phyloP scores from a whole-genome alignment of 1,140 invertebrate genomes.

The Ceratitis capitata region DNA sequence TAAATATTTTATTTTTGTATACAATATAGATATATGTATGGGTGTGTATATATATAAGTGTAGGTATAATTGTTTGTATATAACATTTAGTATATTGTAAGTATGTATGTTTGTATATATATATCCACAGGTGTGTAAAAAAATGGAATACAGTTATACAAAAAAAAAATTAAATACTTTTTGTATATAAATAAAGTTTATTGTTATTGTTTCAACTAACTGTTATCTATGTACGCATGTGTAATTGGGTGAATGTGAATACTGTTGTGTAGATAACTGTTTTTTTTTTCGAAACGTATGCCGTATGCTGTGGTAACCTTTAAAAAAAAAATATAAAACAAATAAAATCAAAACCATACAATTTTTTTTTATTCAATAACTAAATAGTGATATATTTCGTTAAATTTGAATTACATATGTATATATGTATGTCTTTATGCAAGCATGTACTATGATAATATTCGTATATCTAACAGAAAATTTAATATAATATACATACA shows the following conservation, averaged over 20 bases:
- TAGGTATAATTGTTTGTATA: not conserved
- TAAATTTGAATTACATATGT: not conserved
- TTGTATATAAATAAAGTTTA: not conserved
- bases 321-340: conserved; percentile 1
- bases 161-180: not conserved
- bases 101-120: not conserved
- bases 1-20: not conserved
- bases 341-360: not conserved
- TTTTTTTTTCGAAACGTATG: too few species aligned
- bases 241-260: not conserved
- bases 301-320: not conserved
- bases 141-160: not conserved
- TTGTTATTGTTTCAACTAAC: not conserved
- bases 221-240: not conserved
- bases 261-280: not conserved
- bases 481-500: not conserved
- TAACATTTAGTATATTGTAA: not conserved
- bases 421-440: too few species aligned
- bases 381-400: not conserved
- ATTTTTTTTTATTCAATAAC: not conserved
- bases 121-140: not conserved
- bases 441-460: not conserved
- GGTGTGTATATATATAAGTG: not conserved
- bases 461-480: not conserved
- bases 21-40: not conserved